These are phyloP conservation scores for Leptodactylus fuscus DNA, from an alignment of 2,113 vertebrate genomes.

Conservation along the genomic window DNA sequence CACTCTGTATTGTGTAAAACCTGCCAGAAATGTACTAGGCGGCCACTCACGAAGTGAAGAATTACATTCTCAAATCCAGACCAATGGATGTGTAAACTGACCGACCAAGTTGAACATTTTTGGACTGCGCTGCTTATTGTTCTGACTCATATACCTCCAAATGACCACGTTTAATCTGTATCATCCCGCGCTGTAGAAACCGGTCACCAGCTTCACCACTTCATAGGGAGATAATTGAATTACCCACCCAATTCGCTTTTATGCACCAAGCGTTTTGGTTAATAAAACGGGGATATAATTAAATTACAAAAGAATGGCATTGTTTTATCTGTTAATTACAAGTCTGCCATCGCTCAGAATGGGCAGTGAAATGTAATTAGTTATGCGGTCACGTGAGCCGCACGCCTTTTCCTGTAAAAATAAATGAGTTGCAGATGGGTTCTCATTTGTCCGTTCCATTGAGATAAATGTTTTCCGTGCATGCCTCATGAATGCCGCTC, in stretches of 20 bases:
- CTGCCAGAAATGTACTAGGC: neutral
- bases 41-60: neutral
- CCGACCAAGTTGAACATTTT: neutral
- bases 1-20: neutral
- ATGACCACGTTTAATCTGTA: neutral
- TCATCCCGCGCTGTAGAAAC: neutral
- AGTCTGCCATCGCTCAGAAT: constrained; percentile 34
- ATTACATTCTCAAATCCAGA: neutral
- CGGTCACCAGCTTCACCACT: constrained; percentile 16
- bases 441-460: constrained; percentile 32
- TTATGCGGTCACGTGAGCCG: constrained; percentile 11
- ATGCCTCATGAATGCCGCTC: neutral
- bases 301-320: constrained; percentile 38
- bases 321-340: constrained; percentile 52
- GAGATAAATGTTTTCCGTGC: constrained; percentile 37
- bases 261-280: neutral
- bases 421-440: constrained; percentile 48
- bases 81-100: neutral
- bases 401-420: constrained; percentile 31
- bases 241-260: constrained; percentile 40
- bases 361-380: constrained; percentile 36
- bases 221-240: constrained; percentile 34
- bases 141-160: constrained; percentile 30
- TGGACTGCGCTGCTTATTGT: neutral
- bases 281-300: constrained; percentile 45